phyloP scores from a whole-genome alignment of 2,113 vertebrate species.

The Origma solitaria region DNA sequence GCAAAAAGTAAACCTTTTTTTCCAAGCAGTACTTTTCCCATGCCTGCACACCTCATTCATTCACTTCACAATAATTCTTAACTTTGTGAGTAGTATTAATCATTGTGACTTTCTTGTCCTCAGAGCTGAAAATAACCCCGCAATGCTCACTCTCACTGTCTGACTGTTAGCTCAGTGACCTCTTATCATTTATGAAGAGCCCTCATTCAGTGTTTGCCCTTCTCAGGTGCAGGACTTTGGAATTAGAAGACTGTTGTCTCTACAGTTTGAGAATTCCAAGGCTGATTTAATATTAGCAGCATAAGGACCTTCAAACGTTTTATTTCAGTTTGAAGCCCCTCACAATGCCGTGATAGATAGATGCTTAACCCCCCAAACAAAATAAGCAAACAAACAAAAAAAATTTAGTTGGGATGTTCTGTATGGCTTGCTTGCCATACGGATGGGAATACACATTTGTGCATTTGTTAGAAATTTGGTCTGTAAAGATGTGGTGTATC shows the following conservation, averaged over 20 bases:
- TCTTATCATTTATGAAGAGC: background rate
- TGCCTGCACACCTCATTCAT: background rate
- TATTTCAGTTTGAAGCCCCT: background rate
- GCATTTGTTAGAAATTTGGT: background rate
- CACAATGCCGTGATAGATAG: background rate
- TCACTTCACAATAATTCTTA: background rate
- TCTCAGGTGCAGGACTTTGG: background rate
- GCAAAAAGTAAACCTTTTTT: background rate
- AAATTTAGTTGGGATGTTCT: background rate
- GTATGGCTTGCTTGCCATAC: accelerated
- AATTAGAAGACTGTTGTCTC: background rate
- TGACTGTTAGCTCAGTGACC: background rate
- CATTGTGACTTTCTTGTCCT: background rate
- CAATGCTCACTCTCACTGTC: background rate
- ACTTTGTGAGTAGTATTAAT: background rate
- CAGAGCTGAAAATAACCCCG: background rate
- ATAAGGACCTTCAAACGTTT: background rate
- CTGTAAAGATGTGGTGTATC: background rate
- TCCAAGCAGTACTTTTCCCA: background rate
- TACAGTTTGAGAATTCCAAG: background rate
- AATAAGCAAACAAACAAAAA: background rate
- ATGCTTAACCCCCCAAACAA: accelerated
- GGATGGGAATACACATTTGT: background rate
- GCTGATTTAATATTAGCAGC: background rate
- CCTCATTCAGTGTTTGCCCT: background rate